Base-by-base conservation (phyloP, 2,888 invertebrate genomes). In the Limulus polyphemus region DNA sequence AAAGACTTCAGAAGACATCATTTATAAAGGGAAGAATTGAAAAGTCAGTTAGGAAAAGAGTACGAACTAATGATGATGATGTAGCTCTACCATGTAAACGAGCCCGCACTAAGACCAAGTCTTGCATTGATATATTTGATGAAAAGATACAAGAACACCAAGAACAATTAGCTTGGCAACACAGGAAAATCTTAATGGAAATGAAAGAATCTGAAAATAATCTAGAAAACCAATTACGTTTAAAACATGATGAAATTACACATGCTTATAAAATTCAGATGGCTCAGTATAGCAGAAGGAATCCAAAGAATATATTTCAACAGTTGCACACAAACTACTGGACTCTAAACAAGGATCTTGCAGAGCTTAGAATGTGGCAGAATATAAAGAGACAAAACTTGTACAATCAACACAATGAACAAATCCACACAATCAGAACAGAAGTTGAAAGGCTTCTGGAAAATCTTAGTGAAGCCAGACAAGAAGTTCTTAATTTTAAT, bases 401-500 rank as follows among this genome's bases (percentile, higher is more conserved):
- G 10, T 58, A 49, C 11, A 50, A 1, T 32, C 17, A 57, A 32
- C 59, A 58, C 51, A 13, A 13, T 17, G 46, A 16, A 5, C 47
- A 46, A 32, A 11, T 56, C 11, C 48, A 52, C 52, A 2, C n/a
- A 9, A 49, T 32, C 46, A 32, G 11, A 49, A 5, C 46, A 47
- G 46, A 60, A 51, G 52, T 47, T 54, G 11, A 46, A 13, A 16
- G 47, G 17, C 16, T 47, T 57, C 50, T 63, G 11, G 11, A 58
- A 17, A 11, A 17, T 11, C 56, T 63, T n/a, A 55, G 58, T n/a
- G 47, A 56, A 32, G 55, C 16, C 11, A 58, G 58, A 10, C 48
- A 61, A 47, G 63, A 63, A 54, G 57, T 63, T 16, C 48, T 61
- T 2, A 52, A 60, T 11, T 63, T 63, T 63, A 60, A 50, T 56